These are phyloP conservation scores for Lasioglossum lativentre DNA, from an alignment of 2,888 invertebrate species.

Conservation along the genomic window DNA sequence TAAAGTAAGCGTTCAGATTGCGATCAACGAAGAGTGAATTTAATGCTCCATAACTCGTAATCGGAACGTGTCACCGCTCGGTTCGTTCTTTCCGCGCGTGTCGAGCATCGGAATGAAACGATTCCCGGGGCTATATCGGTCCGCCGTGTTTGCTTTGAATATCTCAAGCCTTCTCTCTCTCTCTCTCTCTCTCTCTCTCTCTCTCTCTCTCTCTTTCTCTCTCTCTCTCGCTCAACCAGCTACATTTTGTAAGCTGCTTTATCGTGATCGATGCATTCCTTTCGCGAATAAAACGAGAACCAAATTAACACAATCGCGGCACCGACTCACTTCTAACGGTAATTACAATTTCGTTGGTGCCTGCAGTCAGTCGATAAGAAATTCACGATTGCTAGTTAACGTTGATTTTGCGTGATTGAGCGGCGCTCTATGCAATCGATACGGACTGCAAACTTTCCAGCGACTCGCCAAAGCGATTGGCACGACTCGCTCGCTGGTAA, in stretches of 20 bases:
- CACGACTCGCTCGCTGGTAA: not conserved
- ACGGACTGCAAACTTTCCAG: not conserved
- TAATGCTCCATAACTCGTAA: slow-evolving; percentile 26
- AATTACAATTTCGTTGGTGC: not conserved
- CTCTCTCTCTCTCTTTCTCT: not conserved
- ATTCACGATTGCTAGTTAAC: not conserved
- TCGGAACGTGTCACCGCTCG: slow-evolving; percentile 2
- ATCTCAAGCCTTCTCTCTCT: not conserved
- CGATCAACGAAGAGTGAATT: slow-evolving; percentile 48
- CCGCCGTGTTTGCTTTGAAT: slow-evolving; percentile 2
- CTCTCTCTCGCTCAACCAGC: not conserved
- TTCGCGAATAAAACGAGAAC: not conserved
- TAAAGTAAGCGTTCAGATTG: slow-evolving; percentile 44
- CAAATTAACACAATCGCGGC: not conserved
- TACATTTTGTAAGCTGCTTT: not conserved
- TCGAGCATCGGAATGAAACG: slow-evolving; percentile 5
- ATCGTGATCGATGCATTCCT: not conserved
- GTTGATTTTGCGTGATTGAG: not conserved
- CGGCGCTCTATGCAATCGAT: not conserved
- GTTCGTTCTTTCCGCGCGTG: slow-evolving; percentile 20
- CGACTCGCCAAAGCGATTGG: not conserved
- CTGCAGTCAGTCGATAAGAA: not conserved
- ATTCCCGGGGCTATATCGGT: not conserved
- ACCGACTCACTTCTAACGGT: not conserved
- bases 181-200: not conserved